phyloP scores from a whole-genome alignment of 2,888 invertebrate species.

The Lithophane socia region DNA sequence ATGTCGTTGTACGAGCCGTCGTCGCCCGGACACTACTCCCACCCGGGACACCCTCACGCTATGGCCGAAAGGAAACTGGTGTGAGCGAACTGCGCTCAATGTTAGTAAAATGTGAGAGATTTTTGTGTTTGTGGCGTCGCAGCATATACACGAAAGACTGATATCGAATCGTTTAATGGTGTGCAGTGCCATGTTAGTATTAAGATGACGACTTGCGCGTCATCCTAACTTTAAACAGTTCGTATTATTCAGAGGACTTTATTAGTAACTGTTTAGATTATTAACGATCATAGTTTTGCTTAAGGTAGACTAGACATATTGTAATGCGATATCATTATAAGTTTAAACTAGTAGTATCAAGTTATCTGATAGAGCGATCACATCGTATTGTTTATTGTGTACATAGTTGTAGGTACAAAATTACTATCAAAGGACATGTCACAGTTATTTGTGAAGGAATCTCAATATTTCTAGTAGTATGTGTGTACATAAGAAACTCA shows the following conservation, averaged over 20 bases:
- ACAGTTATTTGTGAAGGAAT: constrained; percentile 81
- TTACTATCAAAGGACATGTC: constrained; percentile 76
- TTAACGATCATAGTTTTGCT: constrained; percentile 73
- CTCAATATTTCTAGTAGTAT: constrained; percentile 78
- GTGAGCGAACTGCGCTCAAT: constrained; percentile 69
- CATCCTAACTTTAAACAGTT: constrained; percentile 74
- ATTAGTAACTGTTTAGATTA: constrained; percentile 71
- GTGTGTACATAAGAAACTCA: constrained; percentile 80
- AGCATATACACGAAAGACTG: constrained; percentile 85
- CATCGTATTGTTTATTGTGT: constrained; percentile 75
- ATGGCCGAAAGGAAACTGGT: constrained; percentile 89
- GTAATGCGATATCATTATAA: constrained; percentile 69
- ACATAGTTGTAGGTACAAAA: constrained; percentile 75
- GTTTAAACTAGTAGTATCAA: constrained; percentile 60
- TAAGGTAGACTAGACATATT: constrained; percentile 69
- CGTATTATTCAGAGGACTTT: constrained; percentile 79
- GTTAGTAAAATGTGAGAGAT: constrained; percentile 57
- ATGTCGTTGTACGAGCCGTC: constrained; percentile 96
- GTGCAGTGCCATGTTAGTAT: constrained; percentile 89
- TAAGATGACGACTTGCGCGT: constrained; percentile 74
- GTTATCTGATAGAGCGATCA: constrained; percentile 73
- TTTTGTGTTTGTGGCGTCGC: constrained; percentile 70
- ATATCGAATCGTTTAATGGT: constrained; percentile 85
- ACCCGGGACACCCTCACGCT: constrained; percentile 89
- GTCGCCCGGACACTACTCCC: constrained; percentile 91